These are phyloP conservation scores for Agriotes lineatus DNA, from an alignment of 2,888 invertebrate genomes.

Conservation along the genomic window DNA sequence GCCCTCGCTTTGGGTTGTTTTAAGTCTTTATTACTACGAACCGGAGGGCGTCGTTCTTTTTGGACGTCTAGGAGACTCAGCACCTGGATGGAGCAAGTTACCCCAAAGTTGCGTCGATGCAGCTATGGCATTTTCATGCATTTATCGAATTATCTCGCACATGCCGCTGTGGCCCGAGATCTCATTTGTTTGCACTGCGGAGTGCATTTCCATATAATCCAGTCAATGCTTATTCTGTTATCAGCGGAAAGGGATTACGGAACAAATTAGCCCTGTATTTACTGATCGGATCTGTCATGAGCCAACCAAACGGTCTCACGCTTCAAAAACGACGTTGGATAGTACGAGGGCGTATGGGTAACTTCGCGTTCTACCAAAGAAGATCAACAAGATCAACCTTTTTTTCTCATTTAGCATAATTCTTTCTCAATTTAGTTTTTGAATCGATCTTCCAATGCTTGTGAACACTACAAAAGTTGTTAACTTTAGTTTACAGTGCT, in stretches of 20 bases:
- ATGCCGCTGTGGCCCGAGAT: conserved; percentile 36
- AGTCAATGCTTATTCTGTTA: conserved; percentile 51
- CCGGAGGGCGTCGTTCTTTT: neutral
- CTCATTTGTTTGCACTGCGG: conserved; percentile 48
- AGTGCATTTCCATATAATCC: conserved; percentile 59
- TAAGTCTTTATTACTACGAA: conserved; percentile 12
- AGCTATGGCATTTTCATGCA: too few relatives aligned
- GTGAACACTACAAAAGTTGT: too few relatives aligned
- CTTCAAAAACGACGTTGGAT: neutral
- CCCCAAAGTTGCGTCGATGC: too few relatives aligned
- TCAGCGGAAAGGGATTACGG: conserved; percentile 56
- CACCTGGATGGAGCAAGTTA: too few relatives aligned
- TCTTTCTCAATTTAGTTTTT: too few relatives aligned
- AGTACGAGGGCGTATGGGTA: too few relatives aligned
- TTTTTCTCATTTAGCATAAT: too few relatives aligned
- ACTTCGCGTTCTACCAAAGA: too few relatives aligned
- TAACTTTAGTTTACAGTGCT: too few relatives aligned
- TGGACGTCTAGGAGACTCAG: too few relatives aligned
- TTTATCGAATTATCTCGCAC: conserved; percentile 43
- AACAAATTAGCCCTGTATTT: conserved; percentile 58
- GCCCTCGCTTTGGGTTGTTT: conserved; percentile 30
- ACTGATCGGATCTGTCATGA: conserved; percentile 56
- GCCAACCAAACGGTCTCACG: conserved; percentile 45
- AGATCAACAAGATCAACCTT: too few relatives aligned
- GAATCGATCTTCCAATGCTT: too few relatives aligned